These are phyloP conservation scores for Orientallactaga bullata DNA, from an alignment of 2,113 vertebrate species.

Conservation along the genomic window DNA sequence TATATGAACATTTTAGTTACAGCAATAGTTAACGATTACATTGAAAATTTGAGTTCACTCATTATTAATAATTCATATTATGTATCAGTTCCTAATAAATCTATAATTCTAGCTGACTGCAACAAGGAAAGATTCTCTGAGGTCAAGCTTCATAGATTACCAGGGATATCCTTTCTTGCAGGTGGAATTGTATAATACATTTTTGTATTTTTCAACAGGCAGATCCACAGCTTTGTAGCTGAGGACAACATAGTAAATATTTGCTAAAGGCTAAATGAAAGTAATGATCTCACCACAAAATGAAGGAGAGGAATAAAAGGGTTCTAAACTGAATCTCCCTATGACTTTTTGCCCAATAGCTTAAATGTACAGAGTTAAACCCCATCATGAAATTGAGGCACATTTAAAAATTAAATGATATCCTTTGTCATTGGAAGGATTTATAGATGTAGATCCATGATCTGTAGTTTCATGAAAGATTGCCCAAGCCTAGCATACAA, in stretches of 20 bases:
- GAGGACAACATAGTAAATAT: background rate
- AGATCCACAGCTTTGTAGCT: background rate
- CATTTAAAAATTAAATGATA: slow-evolving; percentile 72
- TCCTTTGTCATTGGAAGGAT: slow-evolving; percentile 34
- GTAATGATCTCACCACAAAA: background rate
- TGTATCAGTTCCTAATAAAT: background rate
- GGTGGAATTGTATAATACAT: rapidly evolving
- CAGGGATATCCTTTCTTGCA: background rate
- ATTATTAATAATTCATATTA: background rate
- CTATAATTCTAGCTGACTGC: background rate
- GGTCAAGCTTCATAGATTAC: background rate
- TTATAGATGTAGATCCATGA: background rate
- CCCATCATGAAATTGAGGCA: slow-evolving; percentile 44
- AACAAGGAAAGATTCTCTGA: background rate
- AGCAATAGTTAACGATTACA: background rate
- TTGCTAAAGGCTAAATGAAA: background rate
- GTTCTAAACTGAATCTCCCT: background rate
- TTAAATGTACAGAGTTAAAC: background rate
- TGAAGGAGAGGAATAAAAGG: background rate
- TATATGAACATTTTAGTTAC: background rate
- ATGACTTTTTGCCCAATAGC: background rate
- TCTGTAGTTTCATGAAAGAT: background rate
- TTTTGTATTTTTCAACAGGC: background rate
- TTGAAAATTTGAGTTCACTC: background rate
- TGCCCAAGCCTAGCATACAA: background rate